Evolutionary conservation across 30 jellyfish, hydroid and myxozoan species (phyloP), one percentile per base, ranked within the genome.

Genomic region (Cassiopea andromeda): DNA sequence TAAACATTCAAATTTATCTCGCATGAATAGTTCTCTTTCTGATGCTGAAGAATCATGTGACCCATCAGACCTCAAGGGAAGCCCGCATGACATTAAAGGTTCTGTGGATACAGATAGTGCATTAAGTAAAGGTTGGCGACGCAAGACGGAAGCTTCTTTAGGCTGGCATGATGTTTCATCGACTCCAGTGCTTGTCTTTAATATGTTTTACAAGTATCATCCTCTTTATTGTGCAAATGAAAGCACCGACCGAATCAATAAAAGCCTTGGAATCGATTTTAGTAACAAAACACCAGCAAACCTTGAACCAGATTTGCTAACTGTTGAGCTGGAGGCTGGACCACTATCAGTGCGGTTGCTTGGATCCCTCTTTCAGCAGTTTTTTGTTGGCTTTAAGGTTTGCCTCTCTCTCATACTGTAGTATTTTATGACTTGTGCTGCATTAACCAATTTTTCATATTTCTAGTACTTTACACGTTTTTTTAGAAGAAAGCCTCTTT

Each of bases 91-190:
- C 14, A 59, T 15, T 80, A 86, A 75, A 60, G 84, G 61, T 2
- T 3, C 79, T n/a, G 54, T 46, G 14, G 78, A 87, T 66, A 77
- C 74, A 44, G 98, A 88, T 67, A 93, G 84, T 48, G 94, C 69
- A 60, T 47, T 89, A 38, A 87, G 97, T 48, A 83, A 85, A 73
- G 99, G 99, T 14, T 95, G 99, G 99, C 68, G 97, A 12, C 82
- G 98, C 6, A 88, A 89, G 75, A 92, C 98, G 71, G 94, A 92
- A 18, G 82, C 77, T 7, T 72, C 71, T 50, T 48, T 46, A 18
- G 97, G 93, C 44, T 95, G 99, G 99, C 44, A 91, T 1, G 99
- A 95, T 88, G 98, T 95, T 64, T 95, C 98, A 91, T 89, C 98
- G 15, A 84, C 94, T 59, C 99, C 99, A 64, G 95, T 95, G n/a